Evolutionary conservation across 1,140 invertebrate genomes (phyloP), one percentile per base, ranked within the genome.

Genomic region (Holcopasites calliopsidis): DNA sequence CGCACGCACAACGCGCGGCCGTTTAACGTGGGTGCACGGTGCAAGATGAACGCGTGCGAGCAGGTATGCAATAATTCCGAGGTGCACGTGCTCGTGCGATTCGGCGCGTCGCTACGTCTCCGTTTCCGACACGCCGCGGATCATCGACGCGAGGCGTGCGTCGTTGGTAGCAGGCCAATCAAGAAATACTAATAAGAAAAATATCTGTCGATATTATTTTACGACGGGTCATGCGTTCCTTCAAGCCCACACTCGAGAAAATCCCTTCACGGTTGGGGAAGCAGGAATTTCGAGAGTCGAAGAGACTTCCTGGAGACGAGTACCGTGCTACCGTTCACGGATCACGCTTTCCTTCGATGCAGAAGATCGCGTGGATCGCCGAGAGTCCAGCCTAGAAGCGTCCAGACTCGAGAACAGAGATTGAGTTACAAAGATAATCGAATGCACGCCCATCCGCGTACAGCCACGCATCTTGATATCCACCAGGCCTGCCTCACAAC

Each of bases 361-460:
- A 58, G 42, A 33, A 44, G 68, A 80, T 80, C 77, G 42, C 64
- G 42, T 47, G 65, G 64, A 84, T 72, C 73, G 72, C 28, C 31
- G 23, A n/a, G 62, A 47, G 2, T 47, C 44, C n/a, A n/a, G 44
- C 44, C 77, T 84, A 84, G 82, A 52, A 76, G 38, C 74, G 42
- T 42, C 77, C 61, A 57, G 52, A 50, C 71, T 76, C 78, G 38
- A 23, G 81, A 68, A 77, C 57, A 83, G 76, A 87, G 87, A 88
- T 88, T 88, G 86, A 88, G 87, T 88, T 88, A 87, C 85, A 82
- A 87, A 88, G 87, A 86, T 88, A 88, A 88, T 88, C 86, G 85
- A 82, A 85, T 88, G 86, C 87, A 88, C 87, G 86, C 87, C 87
- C 87, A 86, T 85, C 79, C 80, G 83, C 71, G 40, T 73, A 54